A percentile compares a stretch with the other conserved stretches of the same genome.
Conservation (phyloP, 1,140 invertebrate genomes). For the Lucilia sericata region DNA sequence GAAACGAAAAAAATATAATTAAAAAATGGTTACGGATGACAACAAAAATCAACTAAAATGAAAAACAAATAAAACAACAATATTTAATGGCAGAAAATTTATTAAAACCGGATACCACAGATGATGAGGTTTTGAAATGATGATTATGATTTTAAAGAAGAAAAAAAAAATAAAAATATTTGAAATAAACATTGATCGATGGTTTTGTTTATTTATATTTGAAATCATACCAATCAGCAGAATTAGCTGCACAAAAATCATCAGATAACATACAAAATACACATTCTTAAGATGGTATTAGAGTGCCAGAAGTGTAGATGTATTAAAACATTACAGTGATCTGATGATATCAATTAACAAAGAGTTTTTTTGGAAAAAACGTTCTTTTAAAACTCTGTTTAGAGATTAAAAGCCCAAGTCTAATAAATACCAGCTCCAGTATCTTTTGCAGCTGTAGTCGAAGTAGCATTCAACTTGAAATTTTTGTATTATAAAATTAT, state of each 20-base stretch:
- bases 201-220: constrained; percentile 12
- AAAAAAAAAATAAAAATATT: background rate
- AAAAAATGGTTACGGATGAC: background rate
- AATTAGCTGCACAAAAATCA: background rate
- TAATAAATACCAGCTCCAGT: no score
- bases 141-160: no score
- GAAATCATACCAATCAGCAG: background rate
- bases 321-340: no score
- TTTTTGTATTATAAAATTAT: background rate
- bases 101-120: background rate
- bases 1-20: no score
- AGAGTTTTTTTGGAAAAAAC: background rate
- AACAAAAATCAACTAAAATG: background rate
- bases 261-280: background rate
- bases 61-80: background rate
- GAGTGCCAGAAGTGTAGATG: no score
- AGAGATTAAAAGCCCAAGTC: no score
- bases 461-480: constrained; percentile 19
- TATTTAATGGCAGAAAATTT: background rate
- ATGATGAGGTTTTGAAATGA: no score
- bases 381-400: no score
- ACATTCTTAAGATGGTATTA: background rate
- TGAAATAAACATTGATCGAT: background rate
- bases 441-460: background rate
- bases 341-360: no score